Conservation (phyloP, 2,113 vertebrate species). For the Dromiciops gliroides region DNA sequence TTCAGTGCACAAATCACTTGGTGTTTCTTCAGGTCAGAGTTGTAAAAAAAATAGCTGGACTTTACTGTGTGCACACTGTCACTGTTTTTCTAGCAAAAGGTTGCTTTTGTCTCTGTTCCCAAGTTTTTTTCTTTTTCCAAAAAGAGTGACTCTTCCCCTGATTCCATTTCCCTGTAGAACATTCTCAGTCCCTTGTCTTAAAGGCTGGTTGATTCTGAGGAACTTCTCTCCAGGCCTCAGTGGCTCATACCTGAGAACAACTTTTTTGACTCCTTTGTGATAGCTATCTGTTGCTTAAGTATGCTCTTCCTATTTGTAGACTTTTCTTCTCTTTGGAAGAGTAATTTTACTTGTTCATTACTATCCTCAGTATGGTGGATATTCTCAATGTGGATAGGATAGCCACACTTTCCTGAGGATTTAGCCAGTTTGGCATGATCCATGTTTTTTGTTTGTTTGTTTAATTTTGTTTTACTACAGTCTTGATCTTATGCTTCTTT, state of each 20-base stretch:
- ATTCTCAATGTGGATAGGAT: not conserved
- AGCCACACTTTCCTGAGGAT: not conserved
- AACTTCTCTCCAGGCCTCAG: not conserved
- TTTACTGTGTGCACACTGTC: not conserved
- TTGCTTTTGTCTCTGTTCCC: not conserved
- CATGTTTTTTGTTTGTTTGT: not conserved
- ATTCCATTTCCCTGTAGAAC: not conserved
- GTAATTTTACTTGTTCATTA: not conserved
- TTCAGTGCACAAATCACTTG: not conserved
- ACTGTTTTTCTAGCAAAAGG: not conserved
- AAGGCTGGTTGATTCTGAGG: not conserved
- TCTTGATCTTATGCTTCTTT: not conserved
- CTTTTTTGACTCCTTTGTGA: not conserved
- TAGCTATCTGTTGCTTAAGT: not conserved
- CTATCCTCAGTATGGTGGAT: not conserved
- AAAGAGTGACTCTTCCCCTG: not conserved
- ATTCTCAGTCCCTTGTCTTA: not conserved
- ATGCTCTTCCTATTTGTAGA: not conserved
- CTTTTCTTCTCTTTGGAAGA: not conserved
- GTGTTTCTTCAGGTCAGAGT: not conserved
- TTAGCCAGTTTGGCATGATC: not conserved
- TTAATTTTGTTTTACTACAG: not conserved
- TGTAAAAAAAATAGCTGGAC: not conserved
- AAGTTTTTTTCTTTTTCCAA: not conserved
- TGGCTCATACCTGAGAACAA: not conserved